Conservation (phyloP, 2,888 invertebrate species). For the Psococerastis gibbosa region DNA sequence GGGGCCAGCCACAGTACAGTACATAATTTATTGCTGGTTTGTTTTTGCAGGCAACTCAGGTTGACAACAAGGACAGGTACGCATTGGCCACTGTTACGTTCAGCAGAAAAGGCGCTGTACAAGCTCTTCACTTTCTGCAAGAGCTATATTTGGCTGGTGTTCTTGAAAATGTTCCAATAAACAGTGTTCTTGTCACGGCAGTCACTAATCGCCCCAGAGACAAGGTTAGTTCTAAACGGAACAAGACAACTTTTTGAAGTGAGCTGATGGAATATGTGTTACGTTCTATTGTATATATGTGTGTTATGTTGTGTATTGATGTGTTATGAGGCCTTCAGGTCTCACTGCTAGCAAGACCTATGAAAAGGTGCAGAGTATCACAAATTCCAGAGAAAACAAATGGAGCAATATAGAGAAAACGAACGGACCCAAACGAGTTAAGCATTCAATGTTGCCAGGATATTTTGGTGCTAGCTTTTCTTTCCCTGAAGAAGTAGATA, state of each 20-base stretch:
- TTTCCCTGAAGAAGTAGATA: too few relatives aligned
- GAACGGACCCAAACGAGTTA: background rate
- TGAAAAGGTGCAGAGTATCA: too few relatives aligned
- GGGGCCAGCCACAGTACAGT: too few relatives aligned
- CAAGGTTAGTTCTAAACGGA: conserved; percentile 25
- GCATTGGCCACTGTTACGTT: conserved; percentile 67
- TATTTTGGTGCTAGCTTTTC: too few relatives aligned
- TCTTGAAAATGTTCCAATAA: conserved; percentile 56
- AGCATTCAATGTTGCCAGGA: too few relatives aligned
- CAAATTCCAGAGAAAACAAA: background rate
- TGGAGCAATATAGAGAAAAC: conserved; percentile 3
- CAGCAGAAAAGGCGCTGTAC: conserved; percentile 32
- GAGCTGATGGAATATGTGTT: too few relatives aligned
- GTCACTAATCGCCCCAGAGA: conserved; percentile 37
- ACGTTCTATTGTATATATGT: too few relatives aligned
- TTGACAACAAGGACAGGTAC: conserved; percentile 74
- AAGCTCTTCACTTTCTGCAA: conserved; percentile 46
- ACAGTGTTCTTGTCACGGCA: conserved; percentile 47
- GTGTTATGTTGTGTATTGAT: too few relatives aligned
- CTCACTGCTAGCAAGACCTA: too few relatives aligned
- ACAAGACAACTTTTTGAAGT: too few relatives aligned
- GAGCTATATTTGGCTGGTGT: conserved; percentile 48
- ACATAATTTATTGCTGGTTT: too few relatives aligned
- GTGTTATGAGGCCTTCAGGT: too few relatives aligned
- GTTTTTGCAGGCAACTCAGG: conserved; percentile 49